Conservation (phyloP, 2,113 vertebrate species). For the Sinosuthora webbiana region DNA sequence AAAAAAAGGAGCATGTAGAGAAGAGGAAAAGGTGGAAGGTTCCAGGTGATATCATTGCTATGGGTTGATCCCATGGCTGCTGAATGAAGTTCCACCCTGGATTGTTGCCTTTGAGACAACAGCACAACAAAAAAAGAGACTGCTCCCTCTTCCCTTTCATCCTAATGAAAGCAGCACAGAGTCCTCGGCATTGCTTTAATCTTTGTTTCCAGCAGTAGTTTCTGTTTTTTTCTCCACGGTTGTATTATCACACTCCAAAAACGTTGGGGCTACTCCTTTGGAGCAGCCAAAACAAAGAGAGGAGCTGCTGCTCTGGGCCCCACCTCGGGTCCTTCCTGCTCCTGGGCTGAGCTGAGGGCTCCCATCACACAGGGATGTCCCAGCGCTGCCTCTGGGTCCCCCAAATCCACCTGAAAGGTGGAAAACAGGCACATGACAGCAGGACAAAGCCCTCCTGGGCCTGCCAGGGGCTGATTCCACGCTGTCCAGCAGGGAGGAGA, state of each 20-base stretch:
- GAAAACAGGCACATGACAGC: not conserved
- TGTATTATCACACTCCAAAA: not conserved
- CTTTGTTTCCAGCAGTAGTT: not conserved
- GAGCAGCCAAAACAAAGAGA: not conserved
- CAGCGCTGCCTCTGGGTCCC: not conserved
- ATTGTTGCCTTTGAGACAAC: not conserved
- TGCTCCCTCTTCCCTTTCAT: not conserved
- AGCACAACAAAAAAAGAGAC: not conserved
- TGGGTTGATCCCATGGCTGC: not conserved
- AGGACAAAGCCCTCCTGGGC: not conserved
- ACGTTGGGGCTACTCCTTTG: not conserved
- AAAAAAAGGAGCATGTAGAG: not conserved
- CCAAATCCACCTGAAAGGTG: not conserved
- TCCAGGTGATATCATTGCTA: not conserved
- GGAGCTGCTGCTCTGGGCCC: not conserved
- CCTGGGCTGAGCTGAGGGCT: not conserved
- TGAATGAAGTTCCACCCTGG: not conserved
- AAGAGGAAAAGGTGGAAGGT: not conserved
- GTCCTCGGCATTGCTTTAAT: not conserved
- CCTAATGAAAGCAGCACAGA: constrained; percentile 10
- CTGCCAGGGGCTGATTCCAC: not conserved
- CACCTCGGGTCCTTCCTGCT: not conserved
- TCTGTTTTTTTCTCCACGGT: not conserved
- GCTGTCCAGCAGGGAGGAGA: not conserved
- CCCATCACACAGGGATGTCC: not conserved